Evolutionary conservation across 2,797 vertebrate genomes (phyloP), one percentile per base, ranked within the genome.

Genomic region (Bradypodion pumilum): DNA sequence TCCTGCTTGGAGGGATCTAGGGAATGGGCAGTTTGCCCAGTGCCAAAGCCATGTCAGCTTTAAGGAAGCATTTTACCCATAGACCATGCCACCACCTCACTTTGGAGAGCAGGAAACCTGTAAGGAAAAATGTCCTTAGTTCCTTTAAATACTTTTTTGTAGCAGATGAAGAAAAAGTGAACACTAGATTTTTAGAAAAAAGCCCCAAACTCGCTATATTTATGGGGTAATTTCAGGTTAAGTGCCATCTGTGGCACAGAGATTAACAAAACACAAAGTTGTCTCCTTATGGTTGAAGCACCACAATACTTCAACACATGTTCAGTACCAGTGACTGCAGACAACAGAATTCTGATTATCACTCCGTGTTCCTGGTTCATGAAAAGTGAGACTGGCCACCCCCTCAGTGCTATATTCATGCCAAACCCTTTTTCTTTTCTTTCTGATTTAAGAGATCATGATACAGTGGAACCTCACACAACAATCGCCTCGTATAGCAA

Each of bases 311-410:
- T 83, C 76, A 94, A 78, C 83, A 92, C 86, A 88, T 82, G 89
- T 90, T 91, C 88, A 82, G 76, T 90, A 89, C 85, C 80, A 86
- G 87, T 4, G 27, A 93, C 70, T 66, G 90, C 87, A 90, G 80
- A 86, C 91, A 94, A 90, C 93, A 91, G 91, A 94, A 94, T 78
- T 86, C 84, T 92, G 90, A 95, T 94, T 90, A 93, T 94, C 91
- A 93, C 90, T 94, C 78, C 85, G 62, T 92, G 88, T 94, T 94
- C 94, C 88, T 94, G 84, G 87, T 93, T 93, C 90, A 91, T 91
- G 81, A 86, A 93, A 82, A 93, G 87, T 74, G 88, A 92, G 87
- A 88, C 80, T 95, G 90, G 91, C 92, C 91, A 91, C 93, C 93
- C 92, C 95, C 93, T 88, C 87, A 89, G 85, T 89, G 72, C 89